Evolutionary conservation across 2,797 vertebrate genomes (phyloP), one percentile per base, ranked within the genome.

Genomic region (Atherinosoma microstoma): DNA sequence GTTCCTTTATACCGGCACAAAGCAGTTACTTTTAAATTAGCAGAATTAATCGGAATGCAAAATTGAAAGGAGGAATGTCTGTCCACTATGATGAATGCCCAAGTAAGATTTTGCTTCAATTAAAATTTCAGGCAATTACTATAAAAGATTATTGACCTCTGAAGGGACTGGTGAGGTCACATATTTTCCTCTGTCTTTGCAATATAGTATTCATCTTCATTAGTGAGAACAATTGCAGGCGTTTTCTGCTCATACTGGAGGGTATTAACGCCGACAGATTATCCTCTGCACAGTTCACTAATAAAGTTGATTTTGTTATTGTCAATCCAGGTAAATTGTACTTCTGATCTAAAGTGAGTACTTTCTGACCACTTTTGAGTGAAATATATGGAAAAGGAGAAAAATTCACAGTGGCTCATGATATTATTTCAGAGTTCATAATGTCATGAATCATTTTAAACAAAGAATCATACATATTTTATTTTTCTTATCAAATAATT

Each of bases 51-150:
- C 93, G 83, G 90, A 93, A 94, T 88, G 80, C 90, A 90, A 94
- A 93, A 93, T 94, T 93, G 92, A 90, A 93, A 90, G 61, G 88
- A 88, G 83, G 91, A 90, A 88, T 89, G 88, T 78, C 67, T 76
- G 88, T 92, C 91, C 91, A 88, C 94, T 90, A 89, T 92, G 91
- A 93, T 93, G 90, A 90, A 88, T 90, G 92, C 92, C 93, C 91
- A 86, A 90, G 85, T 90, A 90, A 94, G 94, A 94, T 94, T 94
- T 96, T 94, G 85, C 92, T 93, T 95, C 95, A 95, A 95, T 97
- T 97, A 97, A 96, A 96, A 95, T 90, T 93, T 91, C 83, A 94
- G 87, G 90, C 94, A 95, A 96, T 96, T 96, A 96, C 95, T 95
- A 84, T 89, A 90, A 90, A 93, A 95, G 94, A 96, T 95, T 96